Evolutionary conservation across 1,140 invertebrate species (phyloP).

Genomic region (Oedothorax gibbosus): DNA sequence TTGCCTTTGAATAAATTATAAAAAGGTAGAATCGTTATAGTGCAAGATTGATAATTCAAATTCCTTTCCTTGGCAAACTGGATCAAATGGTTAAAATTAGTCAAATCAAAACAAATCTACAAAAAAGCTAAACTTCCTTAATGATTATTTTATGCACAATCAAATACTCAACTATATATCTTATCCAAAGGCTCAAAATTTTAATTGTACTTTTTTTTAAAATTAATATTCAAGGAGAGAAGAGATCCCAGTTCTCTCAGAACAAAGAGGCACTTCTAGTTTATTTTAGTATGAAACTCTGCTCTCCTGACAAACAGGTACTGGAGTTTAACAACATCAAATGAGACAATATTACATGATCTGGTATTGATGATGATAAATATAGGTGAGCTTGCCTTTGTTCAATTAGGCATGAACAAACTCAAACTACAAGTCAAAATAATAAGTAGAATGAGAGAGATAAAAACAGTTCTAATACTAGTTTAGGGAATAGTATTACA

Average conservation of each 20-base stretch:
- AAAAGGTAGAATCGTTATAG: too few species aligned
- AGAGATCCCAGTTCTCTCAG: conserved; percentile 24
- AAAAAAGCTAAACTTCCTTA: neutral
- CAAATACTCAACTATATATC: neutral
- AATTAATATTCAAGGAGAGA: conserved; percentile 42
- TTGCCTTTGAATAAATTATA: too few species aligned
- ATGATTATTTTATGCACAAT: neutral
- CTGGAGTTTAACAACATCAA: conserved; percentile 38
- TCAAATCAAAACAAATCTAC: too few species aligned
- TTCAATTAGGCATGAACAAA: conserved; percentile 6
- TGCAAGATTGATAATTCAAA: too few species aligned
- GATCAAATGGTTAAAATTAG: too few species aligned
- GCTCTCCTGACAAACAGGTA: conserved; percentile 47
- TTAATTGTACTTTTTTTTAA: conserved; percentile 38
- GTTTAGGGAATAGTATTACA: neutral
- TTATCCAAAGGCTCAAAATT: neutral
- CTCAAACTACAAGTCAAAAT: neutral
- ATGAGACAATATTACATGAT: conserved; percentile 37
- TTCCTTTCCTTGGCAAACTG: too few species aligned
- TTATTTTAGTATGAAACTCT: conserved; percentile 44
- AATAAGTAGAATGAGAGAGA: neutral
- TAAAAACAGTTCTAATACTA: neutral
- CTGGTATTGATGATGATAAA: conserved; percentile 20
- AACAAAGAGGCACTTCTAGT: conserved; percentile 52
- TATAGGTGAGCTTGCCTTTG: neutral